These are phyloP conservation scores for Elachura formosa DNA, from an alignment of 2,113 vertebrate species.

Conservation along the genomic window DNA sequence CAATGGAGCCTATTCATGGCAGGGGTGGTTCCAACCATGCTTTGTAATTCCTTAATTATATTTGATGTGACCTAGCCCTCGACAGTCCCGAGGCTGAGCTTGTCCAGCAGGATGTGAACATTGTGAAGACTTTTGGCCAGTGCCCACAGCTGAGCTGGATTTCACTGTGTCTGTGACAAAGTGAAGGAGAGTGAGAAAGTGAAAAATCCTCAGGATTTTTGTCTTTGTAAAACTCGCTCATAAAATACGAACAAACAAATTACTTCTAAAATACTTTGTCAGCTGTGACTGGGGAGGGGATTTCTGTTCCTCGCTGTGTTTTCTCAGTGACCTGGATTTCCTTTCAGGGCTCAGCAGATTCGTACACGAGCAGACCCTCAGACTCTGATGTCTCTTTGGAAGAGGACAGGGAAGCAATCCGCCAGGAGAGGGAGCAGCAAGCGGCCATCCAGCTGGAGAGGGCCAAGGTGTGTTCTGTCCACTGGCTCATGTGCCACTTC, in stretches of 20 bases:
- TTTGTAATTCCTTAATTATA: neutral
- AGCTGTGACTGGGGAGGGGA: neutral
- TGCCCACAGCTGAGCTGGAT: neutral
- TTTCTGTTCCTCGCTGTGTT: neutral
- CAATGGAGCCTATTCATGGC: neutral
- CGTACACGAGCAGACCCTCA: slow-evolving; percentile 98
- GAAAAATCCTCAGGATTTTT: neutral
- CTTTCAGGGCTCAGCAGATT: slow-evolving; percentile 95
- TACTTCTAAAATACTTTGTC: neutral
- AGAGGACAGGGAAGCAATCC: slow-evolving; percentile 92
- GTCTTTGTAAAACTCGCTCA: neutral
- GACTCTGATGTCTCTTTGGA: slow-evolving; percentile 98
- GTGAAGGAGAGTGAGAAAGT: neutral
- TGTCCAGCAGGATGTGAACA: neutral
- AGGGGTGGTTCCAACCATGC: neutral
- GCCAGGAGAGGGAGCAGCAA: slow-evolving; percentile 92
- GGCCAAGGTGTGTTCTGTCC: slow-evolving; percentile 81
- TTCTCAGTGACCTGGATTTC: neutral
- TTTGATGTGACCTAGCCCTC: neutral
- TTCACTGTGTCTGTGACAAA: neutral
- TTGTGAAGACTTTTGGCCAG: neutral
- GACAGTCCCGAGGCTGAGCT: neutral
- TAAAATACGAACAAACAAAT: neutral
- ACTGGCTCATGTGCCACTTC: rapidly evolving
- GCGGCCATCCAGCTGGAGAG: slow-evolving; percentile 92